Percentiles rank a stretch among this genome's conserved stretches.
phyloP scores from a whole-genome alignment of 1,140 invertebrate species.

The Philopotamus ludificatus region DNA sequence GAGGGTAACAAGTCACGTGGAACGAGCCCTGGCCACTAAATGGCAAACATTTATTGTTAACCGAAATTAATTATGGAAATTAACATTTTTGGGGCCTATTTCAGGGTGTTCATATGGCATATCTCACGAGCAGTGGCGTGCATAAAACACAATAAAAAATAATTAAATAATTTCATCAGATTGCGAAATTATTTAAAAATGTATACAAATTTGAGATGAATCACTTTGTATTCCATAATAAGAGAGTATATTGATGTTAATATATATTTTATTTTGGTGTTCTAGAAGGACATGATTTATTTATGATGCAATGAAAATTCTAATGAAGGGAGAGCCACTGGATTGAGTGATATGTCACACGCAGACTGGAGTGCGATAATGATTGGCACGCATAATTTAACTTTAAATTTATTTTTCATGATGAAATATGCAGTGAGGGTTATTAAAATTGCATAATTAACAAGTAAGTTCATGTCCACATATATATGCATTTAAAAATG shows the following conservation, averaged over 20 bases:
- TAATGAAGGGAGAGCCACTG: constrained; percentile 6
- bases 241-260: background rate
- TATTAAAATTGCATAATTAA: no score
- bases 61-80: constrained; percentile 16
- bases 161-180: background rate
- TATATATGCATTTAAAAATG: no score
- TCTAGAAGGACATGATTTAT: no score
- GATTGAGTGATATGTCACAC: constrained; percentile 10
- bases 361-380: constrained; percentile 14
- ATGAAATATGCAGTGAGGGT: no score
- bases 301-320: background rate
- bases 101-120: background rate
- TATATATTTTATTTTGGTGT: background rate
- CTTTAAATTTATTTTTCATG: no score
- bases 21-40: background rate
- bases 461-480: no score
- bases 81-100: constrained; percentile 3
- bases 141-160: background rate
- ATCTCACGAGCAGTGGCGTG: background rate
- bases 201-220: background rate
- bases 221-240: background rate
- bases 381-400: constrained; percentile 15
- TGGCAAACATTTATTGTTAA: background rate
- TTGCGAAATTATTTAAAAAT: background rate
- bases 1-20: background rate